Conservation (phyloP, 92 coral and sea anemone species). For the Micromussa lordhowensis region DNA sequence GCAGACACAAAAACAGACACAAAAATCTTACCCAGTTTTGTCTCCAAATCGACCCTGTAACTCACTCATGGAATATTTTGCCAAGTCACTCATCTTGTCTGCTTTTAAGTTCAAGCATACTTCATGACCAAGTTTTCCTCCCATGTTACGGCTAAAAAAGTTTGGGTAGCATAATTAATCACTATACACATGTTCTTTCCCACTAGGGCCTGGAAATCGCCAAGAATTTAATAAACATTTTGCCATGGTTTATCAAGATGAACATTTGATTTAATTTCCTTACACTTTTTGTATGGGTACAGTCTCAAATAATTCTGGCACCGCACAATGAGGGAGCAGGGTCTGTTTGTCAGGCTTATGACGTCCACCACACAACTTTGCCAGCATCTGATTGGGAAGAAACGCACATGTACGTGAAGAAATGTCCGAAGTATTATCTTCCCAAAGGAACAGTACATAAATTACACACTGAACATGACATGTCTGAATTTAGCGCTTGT, state of each 20-base stretch:
- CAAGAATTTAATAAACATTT: too few species aligned
- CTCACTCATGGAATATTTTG: constrained; percentile 77
- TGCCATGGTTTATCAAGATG: neutral
- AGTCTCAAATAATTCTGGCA: constrained; percentile 77
- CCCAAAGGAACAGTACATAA: neutral
- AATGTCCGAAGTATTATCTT: neutral
- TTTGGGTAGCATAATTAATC: neutral
- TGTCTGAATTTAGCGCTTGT: too few species aligned
- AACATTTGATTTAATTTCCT: constrained; percentile 13
- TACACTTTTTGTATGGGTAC: constrained; percentile 90
- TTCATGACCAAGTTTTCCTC: constrained; percentile 94
- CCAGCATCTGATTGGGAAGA: constrained; percentile 73
- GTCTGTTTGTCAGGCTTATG: constrained; percentile 96
- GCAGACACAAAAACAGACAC: neutral
- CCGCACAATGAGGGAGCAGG: constrained; percentile 71
- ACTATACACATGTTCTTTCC: too few species aligned
- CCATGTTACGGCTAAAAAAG: constrained; percentile 85
- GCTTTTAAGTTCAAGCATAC: constrained; percentile 74
- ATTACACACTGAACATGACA: too few species aligned
- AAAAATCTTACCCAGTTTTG: constrained; percentile 82
- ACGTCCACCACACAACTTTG: constrained; percentile 94
- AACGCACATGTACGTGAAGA: neutral
- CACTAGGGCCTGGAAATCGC: too few species aligned
- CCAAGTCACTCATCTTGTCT: constrained; percentile 90
- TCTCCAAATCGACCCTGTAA: constrained; percentile 84